These are phyloP conservation scores for Arge pagana DNA, from an alignment of 2,888 invertebrate species.

Conservation along the genomic window DNA sequence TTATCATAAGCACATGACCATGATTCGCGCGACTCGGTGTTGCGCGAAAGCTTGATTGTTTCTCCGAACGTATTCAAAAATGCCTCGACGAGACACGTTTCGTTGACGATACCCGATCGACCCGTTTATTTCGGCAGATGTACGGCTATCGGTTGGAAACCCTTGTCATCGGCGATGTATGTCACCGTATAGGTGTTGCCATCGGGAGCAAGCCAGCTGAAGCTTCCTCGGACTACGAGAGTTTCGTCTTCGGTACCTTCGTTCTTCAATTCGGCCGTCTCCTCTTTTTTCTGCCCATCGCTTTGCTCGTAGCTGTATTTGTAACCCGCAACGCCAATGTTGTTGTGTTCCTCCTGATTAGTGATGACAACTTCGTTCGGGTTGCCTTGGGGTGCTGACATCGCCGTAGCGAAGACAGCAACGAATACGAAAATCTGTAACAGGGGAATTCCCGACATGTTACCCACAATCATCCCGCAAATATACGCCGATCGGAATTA, in stretches of 20 bases:
- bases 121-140: conserved; percentile 16
- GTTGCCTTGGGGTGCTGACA: conserved; percentile 48
- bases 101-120: too few species aligned
- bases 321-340: conserved; percentile 54
- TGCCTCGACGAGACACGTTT: too few species aligned
- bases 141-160: conserved; percentile 45
- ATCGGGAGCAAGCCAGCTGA: conserved; percentile 47
- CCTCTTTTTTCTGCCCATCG: conserved; percentile 54
- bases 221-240: conserved; percentile 50
- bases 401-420: conserved; percentile 32
- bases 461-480: background rate
- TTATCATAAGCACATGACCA: too few species aligned
- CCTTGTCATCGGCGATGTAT: conserved; percentile 53
- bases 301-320: conserved; percentile 56
- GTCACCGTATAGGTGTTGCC: conserved; percentile 55
- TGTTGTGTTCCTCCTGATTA: conserved; percentile 53
- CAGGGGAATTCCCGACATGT: background rate
- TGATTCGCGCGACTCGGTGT: conserved; percentile 3
- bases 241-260: conserved; percentile 53
- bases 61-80: too few species aligned
- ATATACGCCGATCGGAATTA: too few species aligned
- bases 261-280: conserved; percentile 52
- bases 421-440: conserved; percentile 18
- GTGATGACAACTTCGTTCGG: conserved; percentile 51
- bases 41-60: too few species aligned